phyloP scores from a whole-genome alignment of 2,113 vertebrate species.

The Datnioides undecimradiatus region DNA sequence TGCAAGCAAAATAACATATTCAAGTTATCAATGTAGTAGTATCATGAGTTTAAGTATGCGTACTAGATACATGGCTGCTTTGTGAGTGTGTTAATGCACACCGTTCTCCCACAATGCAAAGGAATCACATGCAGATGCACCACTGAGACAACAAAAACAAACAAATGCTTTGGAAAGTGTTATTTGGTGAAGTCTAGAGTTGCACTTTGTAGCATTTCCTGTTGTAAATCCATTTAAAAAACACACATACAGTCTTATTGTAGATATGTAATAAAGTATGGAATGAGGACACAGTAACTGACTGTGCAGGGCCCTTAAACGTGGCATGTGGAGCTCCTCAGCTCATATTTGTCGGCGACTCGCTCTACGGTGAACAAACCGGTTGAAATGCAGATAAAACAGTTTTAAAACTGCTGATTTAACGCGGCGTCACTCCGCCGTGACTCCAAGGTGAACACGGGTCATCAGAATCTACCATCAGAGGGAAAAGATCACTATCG shows the following conservation, averaged over 20 bases:
- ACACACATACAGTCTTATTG: neutral
- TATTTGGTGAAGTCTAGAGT: no score
- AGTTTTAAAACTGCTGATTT: constrained; percentile 1
- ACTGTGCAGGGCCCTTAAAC: neutral
- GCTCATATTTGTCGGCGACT: neutral
- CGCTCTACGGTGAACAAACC: neutral
- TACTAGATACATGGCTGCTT: neutral
- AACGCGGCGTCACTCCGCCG: neutral
- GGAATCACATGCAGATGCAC: neutral
- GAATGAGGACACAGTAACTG: neutral
- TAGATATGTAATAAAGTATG: neutral
- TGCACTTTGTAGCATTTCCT: neutral
- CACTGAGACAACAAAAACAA: no score
- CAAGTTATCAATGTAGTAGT: neutral
- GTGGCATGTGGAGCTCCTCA: neutral
- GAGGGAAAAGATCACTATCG: neutral
- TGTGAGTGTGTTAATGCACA: constrained; percentile 3
- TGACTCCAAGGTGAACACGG: neutral
- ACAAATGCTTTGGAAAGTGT: no score
- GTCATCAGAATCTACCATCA: neutral
- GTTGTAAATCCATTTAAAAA: neutral
- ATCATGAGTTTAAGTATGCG: neutral
- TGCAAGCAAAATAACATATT: neutral
- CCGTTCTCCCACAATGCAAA: neutral
- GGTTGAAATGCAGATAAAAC: neutral